These are phyloP conservation scores for Metopia argyrocephala DNA, from an alignment of 2,888 invertebrate species.

Conservation along the genomic window DNA sequence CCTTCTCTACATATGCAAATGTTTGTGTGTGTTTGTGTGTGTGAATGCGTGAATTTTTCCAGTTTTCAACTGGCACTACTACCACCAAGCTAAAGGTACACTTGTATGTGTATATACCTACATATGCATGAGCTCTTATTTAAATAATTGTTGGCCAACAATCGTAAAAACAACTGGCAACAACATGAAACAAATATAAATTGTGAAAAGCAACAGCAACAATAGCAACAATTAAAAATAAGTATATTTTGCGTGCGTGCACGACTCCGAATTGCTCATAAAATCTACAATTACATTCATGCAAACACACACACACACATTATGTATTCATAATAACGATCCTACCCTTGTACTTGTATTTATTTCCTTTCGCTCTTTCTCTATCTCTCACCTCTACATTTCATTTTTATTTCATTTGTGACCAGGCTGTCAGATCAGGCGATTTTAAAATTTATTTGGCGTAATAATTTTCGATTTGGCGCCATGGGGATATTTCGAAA, in stretches of 20 bases:
- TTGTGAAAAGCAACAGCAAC: background rate
- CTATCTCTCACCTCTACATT: background rate
- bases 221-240: conserved; percentile 8
- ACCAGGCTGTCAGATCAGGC: no score
- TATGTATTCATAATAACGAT: background rate
- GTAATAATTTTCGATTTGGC: no score
- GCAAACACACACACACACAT: background rate
- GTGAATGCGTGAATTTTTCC: conserved; percentile 1
- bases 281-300: conserved; percentile 44
- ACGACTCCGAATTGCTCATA: conserved; percentile 56
- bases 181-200: conserved; percentile 45
- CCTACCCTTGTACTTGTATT: background rate
- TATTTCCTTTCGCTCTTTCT: background rate
- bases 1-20: background rate
- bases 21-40: background rate
- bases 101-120: conserved; percentile 6
- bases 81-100: background rate
- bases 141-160: conserved; percentile 53
- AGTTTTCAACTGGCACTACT: conserved; percentile 27
- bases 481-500: no score
- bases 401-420: background rate
- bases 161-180: conserved; percentile 60
- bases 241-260: conserved; percentile 60
- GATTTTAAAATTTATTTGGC: no score
- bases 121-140: conserved; percentile 36